A percentile compares a stretch with the other conserved stretches of the same genome.
Conservation (phyloP, 2,888 invertebrate genomes). For the Parnassius mnemosyne region DNA sequence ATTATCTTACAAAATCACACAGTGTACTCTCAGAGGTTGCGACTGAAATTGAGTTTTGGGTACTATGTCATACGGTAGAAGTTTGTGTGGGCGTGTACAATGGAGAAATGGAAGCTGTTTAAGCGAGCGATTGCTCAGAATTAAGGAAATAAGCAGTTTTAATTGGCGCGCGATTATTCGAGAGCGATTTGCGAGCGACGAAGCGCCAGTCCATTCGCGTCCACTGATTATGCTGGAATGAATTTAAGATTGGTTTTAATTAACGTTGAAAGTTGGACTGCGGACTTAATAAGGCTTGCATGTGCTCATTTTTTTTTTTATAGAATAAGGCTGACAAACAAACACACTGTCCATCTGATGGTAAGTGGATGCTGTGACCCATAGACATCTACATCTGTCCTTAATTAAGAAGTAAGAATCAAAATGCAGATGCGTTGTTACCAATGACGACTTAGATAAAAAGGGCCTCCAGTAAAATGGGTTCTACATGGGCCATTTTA, state of each 20-base stretch:
- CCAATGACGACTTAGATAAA: too few relatives aligned
- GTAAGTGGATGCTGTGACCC: too few relatives aligned
- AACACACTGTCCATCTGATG: too few relatives aligned
- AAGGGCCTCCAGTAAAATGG: too few relatives aligned
- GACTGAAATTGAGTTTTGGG: slow-evolving; percentile 30
- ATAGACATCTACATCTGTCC: too few relatives aligned
- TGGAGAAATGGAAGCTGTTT: slow-evolving; percentile 50
- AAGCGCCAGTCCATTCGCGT: not conserved
- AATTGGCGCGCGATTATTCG: slow-evolving; percentile 70
- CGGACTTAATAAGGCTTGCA: not conserved
- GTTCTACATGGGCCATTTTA: too few relatives aligned
- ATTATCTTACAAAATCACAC: slow-evolving; percentile 39
- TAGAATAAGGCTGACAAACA: too few relatives aligned
- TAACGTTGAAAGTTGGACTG: slow-evolving; percentile 6
- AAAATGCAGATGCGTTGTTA: too few relatives aligned
- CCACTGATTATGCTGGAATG: slow-evolving; percentile 32
- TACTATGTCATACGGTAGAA: not conserved
- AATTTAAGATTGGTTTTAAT: slow-evolving; percentile 38
- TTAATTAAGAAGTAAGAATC: too few relatives aligned
- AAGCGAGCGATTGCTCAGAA: slow-evolving; percentile 65
- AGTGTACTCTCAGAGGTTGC: slow-evolving; percentile 25
- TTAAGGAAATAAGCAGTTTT: slow-evolving; percentile 78
- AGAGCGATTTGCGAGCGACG: slow-evolving; percentile 46
- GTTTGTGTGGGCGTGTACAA: slow-evolving; percentile 19
- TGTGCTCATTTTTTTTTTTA: not conserved